phyloP scores from a whole-genome alignment of 2,113 vertebrate species.

The Prunella fulvescens region DNA sequence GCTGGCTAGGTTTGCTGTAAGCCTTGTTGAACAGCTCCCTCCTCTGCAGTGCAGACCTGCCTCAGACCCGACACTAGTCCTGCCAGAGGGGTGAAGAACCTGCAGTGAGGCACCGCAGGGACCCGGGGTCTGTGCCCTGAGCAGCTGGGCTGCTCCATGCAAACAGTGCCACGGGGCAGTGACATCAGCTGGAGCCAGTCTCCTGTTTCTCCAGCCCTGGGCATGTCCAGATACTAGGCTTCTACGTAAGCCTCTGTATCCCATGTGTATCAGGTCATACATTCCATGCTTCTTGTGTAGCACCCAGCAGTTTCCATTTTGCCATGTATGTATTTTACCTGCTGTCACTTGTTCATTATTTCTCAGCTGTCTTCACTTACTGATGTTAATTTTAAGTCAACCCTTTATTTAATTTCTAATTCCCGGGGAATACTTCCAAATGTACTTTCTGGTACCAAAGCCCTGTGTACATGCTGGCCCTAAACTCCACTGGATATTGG shows the following conservation, averaged over 20 bases:
- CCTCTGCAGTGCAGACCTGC: neutral
- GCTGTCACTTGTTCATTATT: neutral
- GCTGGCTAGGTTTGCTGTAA: neutral
- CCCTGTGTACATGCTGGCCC: neutral
- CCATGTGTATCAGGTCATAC: neutral
- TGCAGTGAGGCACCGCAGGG: neutral
- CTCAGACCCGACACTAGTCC: neutral
- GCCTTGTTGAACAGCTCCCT: neutral
- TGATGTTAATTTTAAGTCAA: neutral
- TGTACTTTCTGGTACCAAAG: neutral
- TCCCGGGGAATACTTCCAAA: neutral
- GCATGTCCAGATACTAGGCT: neutral
- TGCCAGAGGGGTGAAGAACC: accelerated
- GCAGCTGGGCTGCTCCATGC: neutral
- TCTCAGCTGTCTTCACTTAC: neutral
- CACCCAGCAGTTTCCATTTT: neutral
- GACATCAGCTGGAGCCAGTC: neutral
- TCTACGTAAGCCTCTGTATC: neutral
- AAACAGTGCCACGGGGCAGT: neutral
- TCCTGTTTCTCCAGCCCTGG: neutral
- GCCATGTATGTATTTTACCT: neutral
- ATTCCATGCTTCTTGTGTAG: neutral
- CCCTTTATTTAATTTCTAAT: neutral
- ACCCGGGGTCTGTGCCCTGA: accelerated
- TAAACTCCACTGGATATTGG: neutral